phyloP scores from a whole-genome alignment of 2,797 vertebrate species.

The Typhlichthys subterraneus region DNA sequence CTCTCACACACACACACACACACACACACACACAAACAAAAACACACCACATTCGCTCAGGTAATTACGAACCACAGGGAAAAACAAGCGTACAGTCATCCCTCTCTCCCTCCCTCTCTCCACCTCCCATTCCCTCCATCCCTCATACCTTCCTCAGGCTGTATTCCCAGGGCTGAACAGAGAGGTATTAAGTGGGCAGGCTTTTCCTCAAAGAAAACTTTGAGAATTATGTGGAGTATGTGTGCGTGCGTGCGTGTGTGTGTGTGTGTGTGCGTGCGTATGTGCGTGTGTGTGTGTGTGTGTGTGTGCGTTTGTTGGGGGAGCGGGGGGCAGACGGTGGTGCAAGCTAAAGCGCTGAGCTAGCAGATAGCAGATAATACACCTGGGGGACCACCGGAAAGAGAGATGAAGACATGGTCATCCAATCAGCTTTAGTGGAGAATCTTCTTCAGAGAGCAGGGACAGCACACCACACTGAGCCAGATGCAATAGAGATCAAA shows the following conservation, averaged over 20 bases:
- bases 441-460: slow-evolving; percentile 44
- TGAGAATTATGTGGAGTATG: slow-evolving; percentile 61
- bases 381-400: slow-evolving; percentile 48
- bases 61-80: slow-evolving; percentile 66
- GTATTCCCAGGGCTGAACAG: slow-evolving; percentile 64
- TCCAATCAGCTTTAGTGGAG: slow-evolving; percentile 57
- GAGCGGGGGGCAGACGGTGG: slow-evolving; percentile 13
- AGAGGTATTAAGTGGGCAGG: slow-evolving; percentile 34
- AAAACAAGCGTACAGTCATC: slow-evolving; percentile 56
- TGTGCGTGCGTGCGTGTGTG: neutral
- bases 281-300: too few species aligned
- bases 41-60: slow-evolving; percentile 30
- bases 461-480: slow-evolving; percentile 20
- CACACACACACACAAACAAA: neutral
- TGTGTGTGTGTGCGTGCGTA: too few species aligned
- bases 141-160: slow-evolving; percentile 32
- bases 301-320: neutral
- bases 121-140: slow-evolving; percentile 22
- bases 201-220: slow-evolving; percentile 53
- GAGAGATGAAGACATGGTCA: slow-evolving; percentile 65
- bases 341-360: slow-evolving; percentile 66
- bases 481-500: slow-evolving; percentile 25
- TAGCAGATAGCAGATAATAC: slow-evolving; percentile 59
- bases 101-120: slow-evolving; percentile 24
- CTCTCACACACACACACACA: slow-evolving; percentile 1